A percentile compares a stretch with the other conserved stretches of the same genome.
These are phyloP conservation scores for Dermatemys mawii DNA, from an alignment of 2,113 vertebrate species.

Conservation along the genomic window DNA sequence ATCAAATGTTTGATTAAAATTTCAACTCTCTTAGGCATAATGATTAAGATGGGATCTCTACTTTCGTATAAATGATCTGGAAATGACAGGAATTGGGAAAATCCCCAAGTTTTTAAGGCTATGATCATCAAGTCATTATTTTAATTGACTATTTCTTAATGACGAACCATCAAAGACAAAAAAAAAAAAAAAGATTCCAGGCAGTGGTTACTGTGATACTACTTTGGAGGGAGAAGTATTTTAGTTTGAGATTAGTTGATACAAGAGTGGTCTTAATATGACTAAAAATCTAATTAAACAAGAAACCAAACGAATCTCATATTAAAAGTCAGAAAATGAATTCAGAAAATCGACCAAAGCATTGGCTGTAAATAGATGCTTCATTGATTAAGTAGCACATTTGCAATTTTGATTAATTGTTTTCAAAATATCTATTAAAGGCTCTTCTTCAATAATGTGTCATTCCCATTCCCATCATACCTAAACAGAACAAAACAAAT, in stretches of 20 bases:
- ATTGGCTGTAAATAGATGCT: background rate
- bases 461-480: background rate
- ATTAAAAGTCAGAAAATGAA: background rate
- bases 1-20: background rate
- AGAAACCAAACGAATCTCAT: background rate
- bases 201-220: background rate
- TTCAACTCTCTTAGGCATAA: background rate
- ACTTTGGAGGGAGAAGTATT: background rate
- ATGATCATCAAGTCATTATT: constrained; percentile 7
- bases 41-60: background rate
- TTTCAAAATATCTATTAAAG: background rate
- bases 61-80: background rate
- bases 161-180: background rate
- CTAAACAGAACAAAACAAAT: background rate
- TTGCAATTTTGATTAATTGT: background rate
- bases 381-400: background rate
- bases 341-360: background rate
- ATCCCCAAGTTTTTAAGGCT: background rate
- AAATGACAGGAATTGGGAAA: constrained; percentile 15
- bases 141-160: constrained; percentile 21
- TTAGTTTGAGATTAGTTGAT: background rate
- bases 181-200: background rate
- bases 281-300: background rate
- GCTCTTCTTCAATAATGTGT: background rate
- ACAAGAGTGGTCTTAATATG: background rate